A percentile compares a stretch with the other conserved stretches of the same genome.
Evolutionary conservation across 2,113 vertebrate species (phyloP).

Genomic region (Pedionomus torquatus): DNA sequence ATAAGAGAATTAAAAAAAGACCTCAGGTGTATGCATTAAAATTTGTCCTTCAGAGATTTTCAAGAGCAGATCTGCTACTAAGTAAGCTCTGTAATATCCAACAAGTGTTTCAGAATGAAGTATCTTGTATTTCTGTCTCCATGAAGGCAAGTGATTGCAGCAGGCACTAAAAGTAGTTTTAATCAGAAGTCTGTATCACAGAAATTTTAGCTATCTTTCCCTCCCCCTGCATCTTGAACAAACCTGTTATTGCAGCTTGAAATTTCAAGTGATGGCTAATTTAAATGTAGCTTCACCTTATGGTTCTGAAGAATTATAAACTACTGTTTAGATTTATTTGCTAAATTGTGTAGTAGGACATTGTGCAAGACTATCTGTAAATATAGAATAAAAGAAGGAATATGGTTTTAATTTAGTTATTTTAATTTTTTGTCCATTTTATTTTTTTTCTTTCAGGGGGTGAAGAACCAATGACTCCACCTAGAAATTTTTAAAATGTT

Average conservation of each 20-base stretch:
- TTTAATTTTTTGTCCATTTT: neutral
- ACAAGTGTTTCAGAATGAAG: neutral
- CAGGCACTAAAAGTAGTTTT: neutral
- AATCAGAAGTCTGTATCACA: neutral
- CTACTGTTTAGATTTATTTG: slow-evolving; percentile 19
- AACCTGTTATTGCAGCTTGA: neutral
- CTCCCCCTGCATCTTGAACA: neutral
- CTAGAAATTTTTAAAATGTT: neutral
- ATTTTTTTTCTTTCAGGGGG: neutral
- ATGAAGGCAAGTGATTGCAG: neutral
- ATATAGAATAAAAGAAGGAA: neutral
- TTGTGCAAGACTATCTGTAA: neutral
- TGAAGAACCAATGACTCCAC: fast-evolving
- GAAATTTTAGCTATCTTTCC: neutral
- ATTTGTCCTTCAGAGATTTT: slow-evolving; percentile 27
- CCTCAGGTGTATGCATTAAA: neutral
- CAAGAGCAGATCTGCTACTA: neutral
- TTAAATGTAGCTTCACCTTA: slow-evolving; percentile 24
- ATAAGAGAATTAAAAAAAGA: neutral
- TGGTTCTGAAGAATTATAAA: neutral
- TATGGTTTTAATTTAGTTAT: neutral
- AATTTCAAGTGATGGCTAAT: slow-evolving; percentile 44
- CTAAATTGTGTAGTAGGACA: neutral
- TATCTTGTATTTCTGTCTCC: neutral
- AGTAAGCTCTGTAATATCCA: neutral